Base-by-base conservation (phyloP, 2,113 vertebrate genomes). In the Zeus faber region DNA sequence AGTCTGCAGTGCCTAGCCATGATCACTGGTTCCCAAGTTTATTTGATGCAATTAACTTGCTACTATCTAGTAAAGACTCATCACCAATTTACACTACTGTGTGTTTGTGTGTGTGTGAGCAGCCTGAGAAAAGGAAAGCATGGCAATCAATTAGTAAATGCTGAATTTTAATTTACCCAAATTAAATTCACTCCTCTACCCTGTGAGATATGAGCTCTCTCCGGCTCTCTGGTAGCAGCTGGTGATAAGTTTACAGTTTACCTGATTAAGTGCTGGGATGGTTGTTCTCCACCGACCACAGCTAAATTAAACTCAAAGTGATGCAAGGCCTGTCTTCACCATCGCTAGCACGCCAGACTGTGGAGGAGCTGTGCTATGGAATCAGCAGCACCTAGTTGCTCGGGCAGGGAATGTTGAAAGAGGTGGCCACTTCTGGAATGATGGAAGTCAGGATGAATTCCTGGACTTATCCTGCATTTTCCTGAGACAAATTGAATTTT, bases 301-400 rank as follows among this genome's bases (percentile, higher is more conserved):
- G 61, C 50, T 74, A 62, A 76, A 81, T 79, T 74, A 80, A 72
- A 69, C 53, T 6, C 23, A 54, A 72, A 64, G 67, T 74, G 65
- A 70, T 66, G 72, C 33, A 20, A 55, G 53, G 44, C 60, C 62
- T 70, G 69, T 77, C 65, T 52, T 56, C 67, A 39, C 60, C 65
- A 46, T 56, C 45, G 59, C 75, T 54, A 59, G 54, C 62, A 63
- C 49, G 14, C 55, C 40, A 29, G 13, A 58, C 27, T 35, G 18
- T 25, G 49, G 49, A 58, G 41, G 44, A 61, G 39, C 26, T 27
- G 25, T 58, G 46, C 33, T 9, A 35, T 41, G n/a, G n/a, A n/a
- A 45, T 77, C 68, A 67, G 72, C 62, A 57, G 25, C 66, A 67
- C 35, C 18, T 17, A n/a, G 11, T n/a, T n/a, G n/a, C n/a, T n/a